These are phyloP conservation scores for Thymelicus lineola DNA, from an alignment of 2,888 invertebrate genomes.

Conservation along the genomic window DNA sequence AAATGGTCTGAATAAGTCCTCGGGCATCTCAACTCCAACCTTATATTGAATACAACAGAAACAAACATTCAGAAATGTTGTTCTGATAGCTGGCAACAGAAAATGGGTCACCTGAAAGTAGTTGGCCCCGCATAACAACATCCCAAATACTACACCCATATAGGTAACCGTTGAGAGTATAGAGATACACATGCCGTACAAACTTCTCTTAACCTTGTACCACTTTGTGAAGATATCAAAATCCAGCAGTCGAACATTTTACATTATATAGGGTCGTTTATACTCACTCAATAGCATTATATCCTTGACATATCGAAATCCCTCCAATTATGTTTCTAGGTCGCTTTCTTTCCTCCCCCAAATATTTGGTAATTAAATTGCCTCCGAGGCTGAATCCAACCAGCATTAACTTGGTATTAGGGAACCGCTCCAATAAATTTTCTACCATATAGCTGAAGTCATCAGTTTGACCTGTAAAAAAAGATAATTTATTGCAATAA, in stretches of 20 bases:
- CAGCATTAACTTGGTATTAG: slow-evolving; percentile 91
- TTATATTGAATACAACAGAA: background rate
- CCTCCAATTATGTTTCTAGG: slow-evolving; percentile 92
- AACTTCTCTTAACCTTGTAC: background rate
- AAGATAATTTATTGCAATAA: slow-evolving; percentile 33
- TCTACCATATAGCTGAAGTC: slow-evolving; percentile 94
- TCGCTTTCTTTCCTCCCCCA: slow-evolving; percentile 90
- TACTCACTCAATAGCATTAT: slow-evolving; percentile 95
- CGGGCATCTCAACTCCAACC: background rate
- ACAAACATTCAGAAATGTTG: background rate
- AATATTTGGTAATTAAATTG: slow-evolving; percentile 96
- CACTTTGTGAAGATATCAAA: slow-evolving; percentile 7
- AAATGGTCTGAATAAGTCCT: background rate
- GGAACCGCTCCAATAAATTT: slow-evolving; percentile 89
- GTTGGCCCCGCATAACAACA: no score
- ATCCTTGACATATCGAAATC: slow-evolving; percentile 97
- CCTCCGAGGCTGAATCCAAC: slow-evolving; percentile 98
- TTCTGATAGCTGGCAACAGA: background rate
- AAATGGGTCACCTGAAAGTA: no score
- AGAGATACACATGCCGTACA: no score
- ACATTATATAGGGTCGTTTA: background rate
- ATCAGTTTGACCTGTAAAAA: slow-evolving; percentile 92
- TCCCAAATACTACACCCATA: no score
- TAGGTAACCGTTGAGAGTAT: no score
- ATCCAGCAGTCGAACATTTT: no score